A percentile compares a stretch with the other conserved stretches of the same genome.
These are phyloP conservation scores for Ophioninae sp. DNA, from an alignment of 2,888 invertebrate species.

Conservation along the genomic window DNA sequence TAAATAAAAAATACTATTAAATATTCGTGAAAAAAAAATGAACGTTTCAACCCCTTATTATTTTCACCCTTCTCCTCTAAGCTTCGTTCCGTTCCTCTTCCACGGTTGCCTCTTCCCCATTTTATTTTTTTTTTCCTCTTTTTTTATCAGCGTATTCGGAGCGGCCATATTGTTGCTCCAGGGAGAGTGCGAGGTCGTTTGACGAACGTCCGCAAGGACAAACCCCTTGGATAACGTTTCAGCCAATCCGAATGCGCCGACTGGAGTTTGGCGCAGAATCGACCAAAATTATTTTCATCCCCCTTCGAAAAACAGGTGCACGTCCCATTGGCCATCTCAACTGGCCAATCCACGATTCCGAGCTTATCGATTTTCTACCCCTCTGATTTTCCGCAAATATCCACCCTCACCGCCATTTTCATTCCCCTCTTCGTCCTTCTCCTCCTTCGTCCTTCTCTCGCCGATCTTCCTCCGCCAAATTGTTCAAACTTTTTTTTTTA, in stretches of 20 bases:
- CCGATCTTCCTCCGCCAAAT: constrained; percentile 59
- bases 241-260: constrained; percentile 67
- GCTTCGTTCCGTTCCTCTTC: neutral
- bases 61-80: neutral
- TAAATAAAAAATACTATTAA: neutral
- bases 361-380: constrained; percentile 63
- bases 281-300: constrained; percentile 64
- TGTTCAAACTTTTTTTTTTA: constrained; percentile 72
- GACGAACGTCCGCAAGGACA: constrained; percentile 56
- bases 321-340: constrained; percentile 51
- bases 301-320: constrained; percentile 57
- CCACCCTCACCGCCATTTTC: constrained; percentile 36
- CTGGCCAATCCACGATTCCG: constrained; percentile 52
- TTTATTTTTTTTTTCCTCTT: constrained; percentile 27
- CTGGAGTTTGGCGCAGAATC: constrained; percentile 72
- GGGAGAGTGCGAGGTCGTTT: constrained; percentile 16
- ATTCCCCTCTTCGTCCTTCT: neutral
- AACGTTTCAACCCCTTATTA: neutral
- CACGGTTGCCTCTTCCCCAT: constrained; percentile 5
- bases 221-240: constrained; percentile 69
- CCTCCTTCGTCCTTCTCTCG: constrained; percentile 14
- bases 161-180: constrained; percentile 51
- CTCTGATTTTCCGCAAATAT: constrained; percentile 38
- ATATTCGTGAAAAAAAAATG: neutral
- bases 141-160: constrained; percentile 27